A percentile compares a stretch with the other conserved stretches of the same genome.
Evolutionary conservation across 2,113 vertebrate genomes (phyloP).

Genomic region (Myotis yumanensis): DNA sequence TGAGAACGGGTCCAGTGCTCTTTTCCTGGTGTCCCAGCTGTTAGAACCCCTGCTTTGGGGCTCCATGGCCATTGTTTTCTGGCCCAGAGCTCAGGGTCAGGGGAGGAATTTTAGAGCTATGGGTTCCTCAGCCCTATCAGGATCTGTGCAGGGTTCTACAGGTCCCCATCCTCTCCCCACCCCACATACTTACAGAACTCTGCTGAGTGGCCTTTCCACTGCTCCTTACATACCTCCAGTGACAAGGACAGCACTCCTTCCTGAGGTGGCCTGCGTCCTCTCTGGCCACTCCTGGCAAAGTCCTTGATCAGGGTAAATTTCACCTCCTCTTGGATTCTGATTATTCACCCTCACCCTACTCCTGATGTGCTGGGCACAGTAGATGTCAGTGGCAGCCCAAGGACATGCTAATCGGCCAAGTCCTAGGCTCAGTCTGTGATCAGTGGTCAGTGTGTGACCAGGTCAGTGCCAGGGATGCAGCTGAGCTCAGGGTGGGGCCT

Average conservation of each 20-base stretch:
- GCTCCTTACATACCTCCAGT: not conserved
- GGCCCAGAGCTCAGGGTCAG: not conserved
- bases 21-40: not conserved
- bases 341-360: not conserved
- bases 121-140: not conserved
- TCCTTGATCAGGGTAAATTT: not conserved
- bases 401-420: not conserved
- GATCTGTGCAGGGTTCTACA: not conserved
- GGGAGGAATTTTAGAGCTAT: not conserved
- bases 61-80: not conserved
- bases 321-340: not conserved
- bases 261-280: not conserved
- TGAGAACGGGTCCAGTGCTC: not conserved
- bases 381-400: not conserved
- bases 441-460: not conserved
- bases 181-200: not conserved
- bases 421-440: not conserved
- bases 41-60: not conserved
- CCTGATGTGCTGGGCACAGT: not conserved
- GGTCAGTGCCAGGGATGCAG: not conserved
- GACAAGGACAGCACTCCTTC: not conserved
- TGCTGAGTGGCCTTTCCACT: not conserved
- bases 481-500: not conserved
- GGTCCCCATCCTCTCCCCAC: accelerated
- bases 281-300: not conserved